Conservation (phyloP, 2,888 invertebrate genomes). For the Eristalis tenax region DNA sequence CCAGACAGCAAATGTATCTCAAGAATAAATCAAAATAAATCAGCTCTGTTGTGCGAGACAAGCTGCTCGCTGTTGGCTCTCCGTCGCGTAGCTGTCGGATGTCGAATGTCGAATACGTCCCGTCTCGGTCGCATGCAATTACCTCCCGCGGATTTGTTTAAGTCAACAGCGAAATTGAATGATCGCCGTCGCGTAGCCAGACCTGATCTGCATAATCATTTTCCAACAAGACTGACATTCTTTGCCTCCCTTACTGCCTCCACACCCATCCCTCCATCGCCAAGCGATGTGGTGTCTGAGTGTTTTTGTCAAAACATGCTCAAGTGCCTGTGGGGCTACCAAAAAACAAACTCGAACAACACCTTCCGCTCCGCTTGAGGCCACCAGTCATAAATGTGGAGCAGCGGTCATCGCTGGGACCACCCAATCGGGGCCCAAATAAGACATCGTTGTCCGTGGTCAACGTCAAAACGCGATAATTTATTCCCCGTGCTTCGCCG, state of each 20-base stretch:
- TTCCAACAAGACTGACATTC: conserved; percentile 35
- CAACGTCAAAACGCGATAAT: conserved; percentile 61
- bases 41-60: conserved; percentile 31
- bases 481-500: conserved; percentile 54
- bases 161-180: conserved; percentile 64
- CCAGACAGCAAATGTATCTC: conserved; percentile 24
- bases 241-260: not conserved
- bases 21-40: conserved; percentile 69
- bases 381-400: conserved; percentile 49
- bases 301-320: conserved; percentile 16
- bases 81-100: not conserved
- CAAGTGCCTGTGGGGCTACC: not conserved
- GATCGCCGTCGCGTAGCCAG: conserved; percentile 33
- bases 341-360: conserved; percentile 15
- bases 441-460: conserved; percentile 48
- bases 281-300: not conserved
- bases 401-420: conserved; percentile 34
- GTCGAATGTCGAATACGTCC: conserved; percentile 40
- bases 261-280: no score
- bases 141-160: conserved; percentile 61
- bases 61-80: not conserved
- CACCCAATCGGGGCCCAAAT: conserved; percentile 57
- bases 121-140: conserved; percentile 56
- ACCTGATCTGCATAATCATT: conserved; percentile 65
- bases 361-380: conserved; percentile 37